These are phyloP conservation scores for Perca fluviatilis DNA, from an alignment of 2,113 vertebrate species.

Conservation along the genomic window DNA sequence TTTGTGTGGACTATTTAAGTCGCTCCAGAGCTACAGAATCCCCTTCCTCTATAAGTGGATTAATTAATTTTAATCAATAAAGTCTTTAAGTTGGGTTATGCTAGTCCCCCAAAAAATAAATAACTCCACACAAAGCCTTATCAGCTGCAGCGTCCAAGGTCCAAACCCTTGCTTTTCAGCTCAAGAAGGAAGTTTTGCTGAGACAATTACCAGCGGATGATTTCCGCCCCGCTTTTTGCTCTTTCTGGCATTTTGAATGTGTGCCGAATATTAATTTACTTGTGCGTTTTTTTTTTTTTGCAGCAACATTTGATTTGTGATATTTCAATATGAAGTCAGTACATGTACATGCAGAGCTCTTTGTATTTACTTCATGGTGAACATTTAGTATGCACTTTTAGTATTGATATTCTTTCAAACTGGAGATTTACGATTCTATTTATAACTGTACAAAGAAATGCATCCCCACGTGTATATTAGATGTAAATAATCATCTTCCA, in stretches of 20 bases:
- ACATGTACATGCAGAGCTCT: not conserved
- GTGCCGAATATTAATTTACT: slow-evolving; percentile 46
- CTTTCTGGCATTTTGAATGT: slow-evolving; percentile 41
- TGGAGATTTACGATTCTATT: not conserved
- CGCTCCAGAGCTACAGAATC: slow-evolving; percentile 79
- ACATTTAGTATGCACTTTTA: not conserved
- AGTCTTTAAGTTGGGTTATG: slow-evolving; percentile 75
- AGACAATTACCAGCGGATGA: slow-evolving; percentile 63
- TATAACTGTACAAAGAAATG: not conserved
- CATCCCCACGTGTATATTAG: not conserved
- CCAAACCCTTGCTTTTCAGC: slow-evolving; percentile 63
- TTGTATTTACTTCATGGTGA: not conserved
- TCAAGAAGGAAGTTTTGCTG: slow-evolving; percentile 61
- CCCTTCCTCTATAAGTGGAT: slow-evolving; percentile 83
- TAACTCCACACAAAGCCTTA: slow-evolving; percentile 74
- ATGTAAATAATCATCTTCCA: not conserved
- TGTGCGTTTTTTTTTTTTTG: slow-evolving; percentile 10
- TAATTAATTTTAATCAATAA: slow-evolving; percentile 89
- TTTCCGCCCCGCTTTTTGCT: slow-evolving; percentile 29
- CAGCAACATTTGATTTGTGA: slow-evolving; percentile 16
- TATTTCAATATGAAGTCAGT: not conserved
- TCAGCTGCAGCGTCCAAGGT: slow-evolving; percentile 69
- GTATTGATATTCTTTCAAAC: not conserved
- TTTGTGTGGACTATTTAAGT: slow-evolving; percentile 85
- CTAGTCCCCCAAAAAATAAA: slow-evolving; percentile 65